Percentiles rank a stretch among this genome's conserved stretches.
Conservation (phyloP, 2,113 vertebrate genomes). For the Dasypus novemcinctus region DNA sequence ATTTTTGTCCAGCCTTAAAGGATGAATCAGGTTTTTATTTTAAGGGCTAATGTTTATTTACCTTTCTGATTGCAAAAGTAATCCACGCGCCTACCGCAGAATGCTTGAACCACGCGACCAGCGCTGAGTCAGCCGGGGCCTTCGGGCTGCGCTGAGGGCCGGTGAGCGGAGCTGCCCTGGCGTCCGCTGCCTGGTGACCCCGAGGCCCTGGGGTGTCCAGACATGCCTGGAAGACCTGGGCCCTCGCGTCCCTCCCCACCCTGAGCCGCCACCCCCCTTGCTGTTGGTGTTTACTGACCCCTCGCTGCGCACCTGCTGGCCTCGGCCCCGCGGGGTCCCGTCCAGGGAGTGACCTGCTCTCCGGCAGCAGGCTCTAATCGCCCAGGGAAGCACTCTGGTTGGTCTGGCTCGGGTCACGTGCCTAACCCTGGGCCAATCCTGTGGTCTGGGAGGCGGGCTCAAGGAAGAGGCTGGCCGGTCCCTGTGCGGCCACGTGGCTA, state of each 20-base stretch:
- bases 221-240: no score
- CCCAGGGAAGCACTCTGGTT: background rate
- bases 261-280: accelerated
- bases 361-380: background rate
- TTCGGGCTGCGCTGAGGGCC: background rate
- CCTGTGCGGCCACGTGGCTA: accelerated
- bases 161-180: background rate
- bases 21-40: background rate
- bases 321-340: background rate
- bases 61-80: background rate
- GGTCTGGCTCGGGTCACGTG: background rate
- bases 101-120: background rate
- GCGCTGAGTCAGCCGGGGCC: background rate
- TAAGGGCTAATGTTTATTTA: background rate
- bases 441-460: background rate
- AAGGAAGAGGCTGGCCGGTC: background rate
- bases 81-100: background rate
- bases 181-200: background rate
- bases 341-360: no score
- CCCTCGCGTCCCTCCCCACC: background rate
- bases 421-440: background rate
- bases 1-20: background rate
- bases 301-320: background rate
- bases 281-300: background rate
- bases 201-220: background rate